Evolutionary conservation across 2,888 invertebrate species (phyloP), one percentile per base, ranked within the genome.

Genomic region (Pseudanteris insignis): DNA sequence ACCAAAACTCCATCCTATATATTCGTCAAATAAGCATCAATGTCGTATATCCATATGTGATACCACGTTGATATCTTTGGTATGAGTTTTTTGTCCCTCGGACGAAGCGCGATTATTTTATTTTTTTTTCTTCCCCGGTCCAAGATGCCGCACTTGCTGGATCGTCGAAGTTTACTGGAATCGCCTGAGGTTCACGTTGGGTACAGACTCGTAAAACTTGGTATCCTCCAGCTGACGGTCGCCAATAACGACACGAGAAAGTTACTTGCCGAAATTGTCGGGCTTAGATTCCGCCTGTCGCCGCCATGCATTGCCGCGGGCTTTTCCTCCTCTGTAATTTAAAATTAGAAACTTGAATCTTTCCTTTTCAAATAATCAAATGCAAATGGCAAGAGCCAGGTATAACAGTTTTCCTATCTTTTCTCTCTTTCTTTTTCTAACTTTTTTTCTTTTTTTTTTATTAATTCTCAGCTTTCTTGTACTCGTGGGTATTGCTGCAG

Each of bases 141-240:
- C 57, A 60, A 57, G 57, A 60, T 53, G 57, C 36, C 48, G 53
- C 57, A 48, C 41, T 57, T 61, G 46, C 46, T 12, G 28, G 46
- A 37, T 54, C 33, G 53, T 44, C 40, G 38, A 54, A 47, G 58
- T 62, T 54, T 53, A 46, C 57, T 38, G 30, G 32, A 43, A 58
- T 40, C 48, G 53, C 62, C 60, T 51, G 55, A 54, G 58, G 67
- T 72, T 79, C 79, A 78, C 76, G 78, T 79, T 21, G 78, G 78
- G 51, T 78, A 78, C 64, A 78, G 76, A 64, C 70, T 76, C 67
- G 76, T 74, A 70, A 78, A 76, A 65, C 73, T 78, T 62, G 77
- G 78, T 78, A 79, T 78, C 77, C 77, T 79, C 78, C 79, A 78
- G 73, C 77, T 78, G 68, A 76, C 74, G 64, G 76, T 68, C 34